Evolutionary conservation across 37 sponge, comb jelly and placozoan species (phyloP).

Genomic region (Chondrilla cf. caribensis): DNA sequence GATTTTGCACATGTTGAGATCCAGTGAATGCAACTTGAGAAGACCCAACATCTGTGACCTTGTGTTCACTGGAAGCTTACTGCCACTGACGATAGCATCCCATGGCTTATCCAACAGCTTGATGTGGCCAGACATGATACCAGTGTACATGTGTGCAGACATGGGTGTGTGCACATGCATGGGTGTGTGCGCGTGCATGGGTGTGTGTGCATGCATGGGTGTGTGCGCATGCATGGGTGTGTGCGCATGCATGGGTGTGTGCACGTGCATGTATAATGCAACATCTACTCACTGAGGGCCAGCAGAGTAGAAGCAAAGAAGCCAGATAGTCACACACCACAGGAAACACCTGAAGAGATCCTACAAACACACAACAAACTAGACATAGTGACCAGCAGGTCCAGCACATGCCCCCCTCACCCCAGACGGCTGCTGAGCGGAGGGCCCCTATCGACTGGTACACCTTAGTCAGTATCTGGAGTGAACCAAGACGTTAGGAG

Average conservation of each 20-base stretch:
- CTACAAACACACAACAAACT: background rate
- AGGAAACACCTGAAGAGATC: background rate
- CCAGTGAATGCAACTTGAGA: too few species aligned
- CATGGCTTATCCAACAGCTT: too few species aligned
- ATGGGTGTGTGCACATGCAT: background rate
- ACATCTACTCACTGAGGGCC: background rate
- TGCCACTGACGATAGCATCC: too few species aligned
- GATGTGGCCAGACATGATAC: background rate
- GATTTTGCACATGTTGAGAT: too few species aligned
- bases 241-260: conserved; percentile 1
- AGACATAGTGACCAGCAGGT: too few species aligned
- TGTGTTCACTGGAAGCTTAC: too few species aligned
- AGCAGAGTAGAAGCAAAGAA: background rate
- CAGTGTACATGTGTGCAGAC: background rate
- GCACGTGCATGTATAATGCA: background rate
- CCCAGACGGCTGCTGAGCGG: background rate
- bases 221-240: background rate
- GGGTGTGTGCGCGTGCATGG: conserved; percentile 36
- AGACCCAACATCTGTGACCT: too few species aligned
- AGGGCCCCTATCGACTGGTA: conserved; percentile 4
- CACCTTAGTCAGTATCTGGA: background rate
- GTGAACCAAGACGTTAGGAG: background rate
- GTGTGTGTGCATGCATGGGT: conserved; percentile 26
- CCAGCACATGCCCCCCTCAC: background rate
- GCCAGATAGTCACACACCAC: too few species aligned